Conservation (phyloP, 1,140 invertebrate species). For the Hermetia illucens region DNA sequence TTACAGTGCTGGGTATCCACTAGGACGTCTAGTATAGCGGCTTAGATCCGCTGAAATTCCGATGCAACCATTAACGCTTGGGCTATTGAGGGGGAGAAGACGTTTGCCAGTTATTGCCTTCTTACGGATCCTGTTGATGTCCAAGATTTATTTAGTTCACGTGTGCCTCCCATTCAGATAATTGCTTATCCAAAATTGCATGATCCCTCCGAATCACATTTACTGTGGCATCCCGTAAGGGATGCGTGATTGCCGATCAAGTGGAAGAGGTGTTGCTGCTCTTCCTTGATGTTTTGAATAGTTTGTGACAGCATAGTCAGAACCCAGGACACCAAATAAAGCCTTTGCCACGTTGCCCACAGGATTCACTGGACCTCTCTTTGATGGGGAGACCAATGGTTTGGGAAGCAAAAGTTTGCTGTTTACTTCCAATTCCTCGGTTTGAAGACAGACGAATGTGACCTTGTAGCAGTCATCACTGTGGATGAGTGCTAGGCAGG, state of each 20-base stretch:
- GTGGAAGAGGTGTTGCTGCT: not conserved
- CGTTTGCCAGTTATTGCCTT: not conserved
- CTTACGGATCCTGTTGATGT: not conserved
- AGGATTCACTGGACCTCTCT: not conserved
- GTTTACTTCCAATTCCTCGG: not conserved
- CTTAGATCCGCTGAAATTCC: not conserved
- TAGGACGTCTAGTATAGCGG: not conserved
- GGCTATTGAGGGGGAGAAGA: not conserved
- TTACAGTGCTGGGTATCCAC: not conserved
- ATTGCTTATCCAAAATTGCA: not conserved
- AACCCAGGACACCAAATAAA: too few species aligned
- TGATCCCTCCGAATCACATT: conserved; percentile 1
- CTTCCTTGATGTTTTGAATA: not conserved
- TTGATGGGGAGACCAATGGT: not conserved
- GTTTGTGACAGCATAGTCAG: not conserved
- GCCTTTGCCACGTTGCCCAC: not conserved
- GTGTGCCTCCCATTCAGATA: not conserved
- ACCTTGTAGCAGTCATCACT: too few species aligned
- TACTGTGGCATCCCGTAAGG: not conserved
- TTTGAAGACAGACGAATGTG: not conserved
- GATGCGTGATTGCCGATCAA: not conserved
- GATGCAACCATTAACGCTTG: not conserved
- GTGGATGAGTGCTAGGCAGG: not conserved
- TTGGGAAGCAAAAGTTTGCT: not conserved
- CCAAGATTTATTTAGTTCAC: not conserved